Base-by-base conservation (phyloP, 2,888 invertebrate genomes). In the Tetanocera ferruginea region DNA sequence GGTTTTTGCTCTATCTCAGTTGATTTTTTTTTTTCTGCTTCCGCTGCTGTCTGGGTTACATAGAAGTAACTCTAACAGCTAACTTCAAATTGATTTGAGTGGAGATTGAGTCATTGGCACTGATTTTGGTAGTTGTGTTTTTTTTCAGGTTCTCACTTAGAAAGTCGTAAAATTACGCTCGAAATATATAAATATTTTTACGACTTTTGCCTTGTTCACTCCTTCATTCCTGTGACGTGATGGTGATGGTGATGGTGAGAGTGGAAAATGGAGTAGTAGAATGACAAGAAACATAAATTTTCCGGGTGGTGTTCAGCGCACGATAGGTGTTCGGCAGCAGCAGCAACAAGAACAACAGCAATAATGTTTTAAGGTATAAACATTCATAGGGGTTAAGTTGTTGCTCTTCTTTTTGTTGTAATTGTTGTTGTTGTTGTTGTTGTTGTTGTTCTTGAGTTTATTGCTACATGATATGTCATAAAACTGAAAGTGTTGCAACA, bases 81-180 rank as follows among this genome's bases (percentile, higher is more conserved):
- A 55, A 14, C 51, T 25, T 23, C 49, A 62, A 5, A 19, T 25
- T 34, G 49, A 23, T 49, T 9, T 28, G 1, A 37, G 19, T 11
- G 69, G 8, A 49, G 19, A 66, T 67, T 19, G 75, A 75, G 51
- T 75, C 52, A 57, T 55, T 37, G 64, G 51, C 25, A 66, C 51
- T 66, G 75, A 66, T 31, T 72, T 70, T 67, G 78, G 76, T 77
- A n/a, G n/a, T n/a, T n/a, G n/a, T n/a, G n/a, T n/a, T n/a, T 75
- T 79, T 80, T 62, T 76, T 74, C 78, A 76, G 67, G 76, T 79
- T 69, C 60, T 60, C 80, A 85, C 87, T 86, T 82, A 83, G 83
- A 83, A 86, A 87, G 88, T 88, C 87, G 87, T 88, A 88, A 87
- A 88, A 87, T 85, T 85, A 82, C 78, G 83, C 25, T 51, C 19